These are phyloP conservation scores for Drosophila pectinifera DNA, from an alignment of 1,140 invertebrate species.

Conservation along the genomic window DNA sequence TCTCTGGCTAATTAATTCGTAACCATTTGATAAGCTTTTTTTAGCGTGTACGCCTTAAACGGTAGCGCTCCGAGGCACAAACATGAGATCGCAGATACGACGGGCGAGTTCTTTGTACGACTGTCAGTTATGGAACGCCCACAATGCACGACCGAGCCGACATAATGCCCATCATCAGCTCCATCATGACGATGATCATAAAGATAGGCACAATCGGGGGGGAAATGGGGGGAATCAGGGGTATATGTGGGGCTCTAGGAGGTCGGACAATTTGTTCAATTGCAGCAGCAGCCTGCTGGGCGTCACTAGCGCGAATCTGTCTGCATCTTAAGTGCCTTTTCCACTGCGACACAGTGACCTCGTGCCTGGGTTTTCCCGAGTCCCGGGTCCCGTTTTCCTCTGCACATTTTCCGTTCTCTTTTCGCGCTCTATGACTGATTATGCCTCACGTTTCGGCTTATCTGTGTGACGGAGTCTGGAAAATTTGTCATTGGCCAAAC, in stretches of 20 bases:
- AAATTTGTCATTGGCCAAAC: slow-evolving; percentile 55
- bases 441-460: slow-evolving; percentile 60
- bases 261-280: slow-evolving; percentile 72
- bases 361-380: slow-evolving; percentile 44
- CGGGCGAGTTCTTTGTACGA: slow-evolving; percentile 59
- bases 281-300: slow-evolving; percentile 76
- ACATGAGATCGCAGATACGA: slow-evolving; percentile 56
- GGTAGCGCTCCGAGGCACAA: slow-evolving; percentile 58
- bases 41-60: slow-evolving; percentile 55
- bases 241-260: slow-evolving; percentile 18
- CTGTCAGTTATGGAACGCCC: slow-evolving; percentile 74
- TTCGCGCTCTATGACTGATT: slow-evolving; percentile 57
- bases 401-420: slow-evolving; percentile 22
- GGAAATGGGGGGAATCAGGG: background rate
- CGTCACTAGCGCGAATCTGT: slow-evolving; percentile 72
- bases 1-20: background rate
- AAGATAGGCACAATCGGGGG: background rate
- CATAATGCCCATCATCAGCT: slow-evolving; percentile 40
- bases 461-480: slow-evolving; percentile 32
- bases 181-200: slow-evolving; percentile 41
- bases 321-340: slow-evolving; percentile 72
- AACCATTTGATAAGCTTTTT: slow-evolving; percentile 18
- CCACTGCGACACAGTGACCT: slow-evolving; percentile 75
- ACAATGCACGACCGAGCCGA: slow-evolving; percentile 67
- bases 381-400: slow-evolving; percentile 11